phyloP scores from a whole-genome alignment of 2,797 vertebrate species.

The Melanotaenia maccullochi region DNA sequence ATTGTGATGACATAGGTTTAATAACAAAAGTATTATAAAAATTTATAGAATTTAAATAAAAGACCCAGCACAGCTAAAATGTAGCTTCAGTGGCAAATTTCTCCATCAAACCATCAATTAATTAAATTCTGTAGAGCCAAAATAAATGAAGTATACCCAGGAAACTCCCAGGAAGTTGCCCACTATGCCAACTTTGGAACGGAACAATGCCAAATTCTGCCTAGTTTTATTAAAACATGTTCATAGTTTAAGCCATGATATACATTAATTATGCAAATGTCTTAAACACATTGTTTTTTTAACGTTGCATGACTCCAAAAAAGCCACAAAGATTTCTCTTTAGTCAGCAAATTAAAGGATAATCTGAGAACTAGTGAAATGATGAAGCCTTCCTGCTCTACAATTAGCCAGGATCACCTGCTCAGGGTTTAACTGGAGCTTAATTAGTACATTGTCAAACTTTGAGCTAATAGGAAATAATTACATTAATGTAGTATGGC shows the following conservation, averaged over 20 bases:
- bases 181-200: background rate
- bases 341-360: background rate
- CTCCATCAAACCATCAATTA: background rate
- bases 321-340: background rate
- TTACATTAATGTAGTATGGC: background rate
- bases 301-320: background rate
- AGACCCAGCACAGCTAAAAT: background rate
- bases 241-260: background rate
- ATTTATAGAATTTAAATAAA: background rate
- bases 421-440: background rate
- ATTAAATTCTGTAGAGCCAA: background rate
- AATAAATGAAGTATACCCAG: background rate
- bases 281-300: no score
- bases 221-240: no score
- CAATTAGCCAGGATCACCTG: background rate
- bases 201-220: background rate
- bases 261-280: no score
- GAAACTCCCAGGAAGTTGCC: background rate
- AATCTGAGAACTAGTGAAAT: background rate
- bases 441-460: background rate
- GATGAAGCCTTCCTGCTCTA: background rate
- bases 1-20: background rate
- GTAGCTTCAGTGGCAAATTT: background rate
- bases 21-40: no score
- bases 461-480: background rate